These are phyloP conservation scores for Manduca sexta DNA, from an alignment of 1,140 invertebrate genomes.

Conservation along the genomic window DNA sequence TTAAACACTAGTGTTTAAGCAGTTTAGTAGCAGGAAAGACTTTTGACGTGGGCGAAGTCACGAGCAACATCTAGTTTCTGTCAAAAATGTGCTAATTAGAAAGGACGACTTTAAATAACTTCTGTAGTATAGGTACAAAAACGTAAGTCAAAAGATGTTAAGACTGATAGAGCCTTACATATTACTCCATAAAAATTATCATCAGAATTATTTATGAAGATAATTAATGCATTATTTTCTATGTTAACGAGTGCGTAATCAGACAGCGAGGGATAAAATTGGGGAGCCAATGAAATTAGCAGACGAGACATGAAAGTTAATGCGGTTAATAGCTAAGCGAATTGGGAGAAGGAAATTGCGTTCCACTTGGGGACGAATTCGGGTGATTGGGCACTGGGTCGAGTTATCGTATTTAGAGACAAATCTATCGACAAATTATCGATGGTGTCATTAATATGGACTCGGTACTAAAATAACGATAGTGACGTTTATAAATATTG, in stretches of 20 bases:
- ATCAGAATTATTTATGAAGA: not conserved
- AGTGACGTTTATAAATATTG: too few species aligned
- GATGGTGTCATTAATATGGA: not conserved
- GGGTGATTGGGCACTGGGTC: conserved; percentile 55
- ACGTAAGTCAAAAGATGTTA: too few species aligned
- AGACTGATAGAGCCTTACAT: too few species aligned
- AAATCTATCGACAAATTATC: not conserved
- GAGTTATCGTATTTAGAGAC: conserved; percentile 6
- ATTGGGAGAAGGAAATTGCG: conserved; percentile 60
- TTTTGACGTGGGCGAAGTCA: too few species aligned
- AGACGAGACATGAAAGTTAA: conserved; percentile 62
- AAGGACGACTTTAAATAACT: too few species aligned
- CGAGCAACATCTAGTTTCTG: too few species aligned
- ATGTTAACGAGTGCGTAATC: conserved; percentile 42
- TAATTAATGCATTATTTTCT: conserved; percentile 25
- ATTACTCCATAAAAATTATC: not conserved
- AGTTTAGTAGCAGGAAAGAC: too few species aligned
- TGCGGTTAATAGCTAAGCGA: conserved; percentile 58
- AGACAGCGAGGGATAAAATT: conserved; percentile 35
- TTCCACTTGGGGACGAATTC: conserved; percentile 43
- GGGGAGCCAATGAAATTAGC: conserved; percentile 56
- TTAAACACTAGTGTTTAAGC: too few species aligned
- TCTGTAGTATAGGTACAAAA: too few species aligned
- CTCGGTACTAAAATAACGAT: too few species aligned
- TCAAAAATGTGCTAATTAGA: too few species aligned